Conservation (phyloP, 2,888 invertebrate species). For the Caenorhabditis doughertyi region DNA sequence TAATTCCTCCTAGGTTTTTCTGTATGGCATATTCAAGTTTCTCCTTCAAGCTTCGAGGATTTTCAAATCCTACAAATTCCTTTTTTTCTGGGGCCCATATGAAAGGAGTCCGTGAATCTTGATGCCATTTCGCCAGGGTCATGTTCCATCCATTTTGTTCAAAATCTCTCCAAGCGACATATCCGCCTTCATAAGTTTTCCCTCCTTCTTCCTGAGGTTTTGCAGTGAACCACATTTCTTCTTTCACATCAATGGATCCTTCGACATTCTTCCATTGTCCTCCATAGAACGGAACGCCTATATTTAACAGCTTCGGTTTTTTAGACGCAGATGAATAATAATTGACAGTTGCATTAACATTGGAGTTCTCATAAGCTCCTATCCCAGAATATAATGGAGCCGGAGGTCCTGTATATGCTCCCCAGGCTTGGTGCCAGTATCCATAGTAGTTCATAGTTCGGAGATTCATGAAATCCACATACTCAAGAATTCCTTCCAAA, state of each 20-base stretch:
- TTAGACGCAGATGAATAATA: not conserved
- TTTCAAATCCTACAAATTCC: not conserved
- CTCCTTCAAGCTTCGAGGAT: not conserved
- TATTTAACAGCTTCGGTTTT: not conserved
- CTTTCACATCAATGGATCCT: not conserved
- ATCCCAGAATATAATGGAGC: constrained; percentile 4
- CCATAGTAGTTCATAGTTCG: constrained; percentile 1
- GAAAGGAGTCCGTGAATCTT: not conserved
- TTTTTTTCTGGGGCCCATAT: not conserved
- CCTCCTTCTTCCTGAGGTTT: not conserved
- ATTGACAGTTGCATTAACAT: constrained; percentile 1
- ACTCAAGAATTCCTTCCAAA: not conserved
- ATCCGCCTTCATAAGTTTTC: not conserved
- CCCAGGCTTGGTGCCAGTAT: not conserved
- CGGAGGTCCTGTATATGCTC: not conserved
- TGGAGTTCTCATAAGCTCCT: not conserved
- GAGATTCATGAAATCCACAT: constrained; percentile 4
- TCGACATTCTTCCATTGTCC: not conserved
- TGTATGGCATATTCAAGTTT: not conserved
- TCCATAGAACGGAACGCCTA: not conserved
- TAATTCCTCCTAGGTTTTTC: not conserved
- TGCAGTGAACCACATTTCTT: not conserved
- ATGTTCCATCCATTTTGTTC: not conserved
- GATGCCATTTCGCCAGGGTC: not conserved
- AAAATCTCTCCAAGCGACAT: not conserved